A percentile compares a stretch with the other conserved stretches of the same genome.
Conservation (phyloP, 2,888 invertebrate genomes). For the Sipha maydis region DNA sequence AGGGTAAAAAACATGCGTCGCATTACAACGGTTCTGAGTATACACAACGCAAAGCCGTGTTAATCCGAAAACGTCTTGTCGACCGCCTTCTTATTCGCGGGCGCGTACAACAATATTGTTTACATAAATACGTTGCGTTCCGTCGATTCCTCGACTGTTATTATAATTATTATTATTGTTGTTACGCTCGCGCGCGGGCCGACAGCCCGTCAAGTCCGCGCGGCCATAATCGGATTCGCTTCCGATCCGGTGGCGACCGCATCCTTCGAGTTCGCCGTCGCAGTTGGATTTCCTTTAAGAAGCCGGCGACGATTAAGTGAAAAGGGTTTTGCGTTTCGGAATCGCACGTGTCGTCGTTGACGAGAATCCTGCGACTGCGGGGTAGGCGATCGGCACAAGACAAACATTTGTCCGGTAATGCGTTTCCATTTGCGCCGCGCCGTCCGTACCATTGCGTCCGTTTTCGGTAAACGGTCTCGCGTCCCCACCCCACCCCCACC, state of each 20-base stretch:
- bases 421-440: constrained; percentile 48
- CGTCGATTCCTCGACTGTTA: no score
- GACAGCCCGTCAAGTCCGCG: background rate
- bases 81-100: no score
- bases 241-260: background rate
- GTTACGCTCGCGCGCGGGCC: background rate
- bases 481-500: no score
- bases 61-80: no score
- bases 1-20: no score
- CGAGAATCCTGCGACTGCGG: constrained; percentile 6
- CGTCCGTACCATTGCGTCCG: constrained; percentile 51
- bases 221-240: constrained; percentile 17
- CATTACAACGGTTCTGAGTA: no score
- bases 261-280: background rate
- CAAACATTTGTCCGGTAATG: constrained; percentile 61
- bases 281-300: constrained; percentile 49
- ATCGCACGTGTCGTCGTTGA: no score
- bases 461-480: constrained; percentile 17
- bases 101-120: no score
- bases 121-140: no score
- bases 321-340: constrained; percentile 20
- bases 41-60: no score
- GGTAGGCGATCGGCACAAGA: constrained; percentile 16
- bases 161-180: background rate
- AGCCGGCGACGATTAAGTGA: constrained; percentile 46